These are phyloP conservation scores for Brienomyrus brachyistius DNA, from an alignment of 2,113 vertebrate genomes.

Conservation along the genomic window DNA sequence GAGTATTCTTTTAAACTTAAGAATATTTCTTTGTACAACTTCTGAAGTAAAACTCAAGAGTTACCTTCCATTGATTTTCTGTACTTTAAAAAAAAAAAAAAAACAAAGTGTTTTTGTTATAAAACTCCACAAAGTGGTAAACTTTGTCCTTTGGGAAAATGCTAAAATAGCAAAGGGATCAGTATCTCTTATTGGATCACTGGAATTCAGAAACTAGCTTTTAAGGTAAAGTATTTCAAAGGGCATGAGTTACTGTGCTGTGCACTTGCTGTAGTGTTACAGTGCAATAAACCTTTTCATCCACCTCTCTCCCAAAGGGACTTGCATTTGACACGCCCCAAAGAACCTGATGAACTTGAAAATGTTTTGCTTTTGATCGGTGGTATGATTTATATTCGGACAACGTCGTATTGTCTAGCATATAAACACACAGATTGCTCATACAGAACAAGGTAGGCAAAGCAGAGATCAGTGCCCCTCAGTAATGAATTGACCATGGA, in stretches of 20 bases:
- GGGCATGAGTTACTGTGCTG: neutral
- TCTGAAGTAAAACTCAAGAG: neutral
- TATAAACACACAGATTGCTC: neutral
- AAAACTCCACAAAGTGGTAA: neutral
- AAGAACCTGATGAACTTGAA: conserved; percentile 8
- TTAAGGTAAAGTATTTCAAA: neutral
- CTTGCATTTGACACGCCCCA: conserved; percentile 6
- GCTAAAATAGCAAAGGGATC: neutral
- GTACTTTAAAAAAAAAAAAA: neutral
- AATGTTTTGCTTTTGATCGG: neutral
- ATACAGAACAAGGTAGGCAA: neutral
- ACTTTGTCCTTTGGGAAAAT: neutral
- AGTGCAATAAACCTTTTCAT: conserved; percentile 4
- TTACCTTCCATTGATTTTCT: neutral
- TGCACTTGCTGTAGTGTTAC: neutral
- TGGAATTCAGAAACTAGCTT: neutral
- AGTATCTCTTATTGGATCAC: conserved; percentile 12
- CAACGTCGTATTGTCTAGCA: neutral
- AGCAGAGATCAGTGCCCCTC: neutral
- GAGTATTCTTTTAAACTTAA: neutral
- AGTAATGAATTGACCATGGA: neutral
- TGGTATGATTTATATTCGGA: neutral
- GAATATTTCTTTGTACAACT: neutral
- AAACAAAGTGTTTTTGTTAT: neutral
- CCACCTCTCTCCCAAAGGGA: neutral